phyloP scores from a whole-genome alignment of 2,113 vertebrate genomes.

The Sceloporus undulatus region DNA sequence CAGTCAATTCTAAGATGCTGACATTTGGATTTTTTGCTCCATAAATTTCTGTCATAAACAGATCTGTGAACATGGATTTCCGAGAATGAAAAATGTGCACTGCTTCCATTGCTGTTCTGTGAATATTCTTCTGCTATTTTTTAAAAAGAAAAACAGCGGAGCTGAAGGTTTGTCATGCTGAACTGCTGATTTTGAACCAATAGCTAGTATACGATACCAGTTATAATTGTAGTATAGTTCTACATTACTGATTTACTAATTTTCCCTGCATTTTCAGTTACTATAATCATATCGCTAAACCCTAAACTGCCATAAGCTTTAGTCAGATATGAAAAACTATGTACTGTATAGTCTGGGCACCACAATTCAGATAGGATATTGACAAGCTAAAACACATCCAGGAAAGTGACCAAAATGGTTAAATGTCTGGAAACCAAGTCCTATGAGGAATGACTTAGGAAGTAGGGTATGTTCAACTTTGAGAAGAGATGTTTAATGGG shows the following conservation, averaged over 20 bases:
- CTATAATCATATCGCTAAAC: neutral
- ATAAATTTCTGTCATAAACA: slow-evolving; percentile 46
- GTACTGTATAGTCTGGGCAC: too few species aligned
- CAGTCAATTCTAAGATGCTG: slow-evolving; percentile 23
- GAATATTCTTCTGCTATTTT: slow-evolving; percentile 7
- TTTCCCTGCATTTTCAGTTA: neutral
- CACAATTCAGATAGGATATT: too few species aligned
- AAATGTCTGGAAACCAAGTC: too few species aligned
- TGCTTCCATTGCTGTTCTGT: neutral
- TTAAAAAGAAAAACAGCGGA: neutral
- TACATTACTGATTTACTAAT: neutral
- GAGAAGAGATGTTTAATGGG: too few species aligned
- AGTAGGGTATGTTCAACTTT: too few species aligned
- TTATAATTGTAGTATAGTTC: neutral
- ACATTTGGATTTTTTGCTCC: slow-evolving; percentile 26
- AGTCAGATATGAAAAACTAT: too few species aligned
- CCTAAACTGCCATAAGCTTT: neutral
- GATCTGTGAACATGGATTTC: slow-evolving; percentile 17
- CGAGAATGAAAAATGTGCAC: slow-evolving; percentile 26
- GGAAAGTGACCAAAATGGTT: too few species aligned
- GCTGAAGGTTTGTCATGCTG: neutral
- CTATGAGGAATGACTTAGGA: too few species aligned
- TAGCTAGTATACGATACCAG: too few species aligned
- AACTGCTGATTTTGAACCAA: slow-evolving; percentile 5
- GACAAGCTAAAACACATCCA: too few species aligned